Base-by-base conservation (phyloP, 2,113 vertebrate genomes). In the Melanostigma gelatinosum region DNA sequence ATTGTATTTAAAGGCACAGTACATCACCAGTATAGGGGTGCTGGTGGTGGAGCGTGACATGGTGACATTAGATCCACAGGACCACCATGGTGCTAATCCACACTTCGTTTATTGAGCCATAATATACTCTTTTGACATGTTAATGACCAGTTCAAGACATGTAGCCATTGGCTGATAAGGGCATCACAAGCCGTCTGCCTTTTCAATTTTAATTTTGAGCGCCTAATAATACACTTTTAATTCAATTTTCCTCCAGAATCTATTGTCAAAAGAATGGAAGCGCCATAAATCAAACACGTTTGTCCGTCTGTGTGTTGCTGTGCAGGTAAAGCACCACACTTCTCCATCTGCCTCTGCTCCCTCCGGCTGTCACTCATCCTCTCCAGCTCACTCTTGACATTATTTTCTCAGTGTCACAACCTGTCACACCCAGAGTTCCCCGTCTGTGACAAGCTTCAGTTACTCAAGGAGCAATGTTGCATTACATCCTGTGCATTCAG, bases 401-500 rank as follows among this genome's bases (percentile, higher is more conserved):
- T 36, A 36, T 57, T 52, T 29, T 65, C 64, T 15, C 44, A 50
- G 74, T 20, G 20, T 52, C 22, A 85, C 82, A 80, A 81, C 68
- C 79, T 20, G 20, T 52, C 22, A 85, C 82, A 80, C 83, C 68
- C 79, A 57, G 54, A 9, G 29, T 38, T 75, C 63, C 44, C 20
- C 29, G 9, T 0, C 32, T 61, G 69, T 70, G 66, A 46, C 61
- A 29, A 65, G 44, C 66, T 83, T 75, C 70, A 32, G 48, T 89
- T 88, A 84, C 85, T 85, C 58, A 83, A 83, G 64, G 29, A 54
- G 29, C 40, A 29, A 77, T 73, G 72, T 91, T 90, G 85, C 79
- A 24, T 84, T 75, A 84, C 60, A 75, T 87, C 85, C 84, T 81
- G 88, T 79, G 40, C 32, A 15, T 77, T 80, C 22, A 67, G 27